Conservation (phyloP, 2,113 vertebrate genomes). For the Gobius niger region DNA sequence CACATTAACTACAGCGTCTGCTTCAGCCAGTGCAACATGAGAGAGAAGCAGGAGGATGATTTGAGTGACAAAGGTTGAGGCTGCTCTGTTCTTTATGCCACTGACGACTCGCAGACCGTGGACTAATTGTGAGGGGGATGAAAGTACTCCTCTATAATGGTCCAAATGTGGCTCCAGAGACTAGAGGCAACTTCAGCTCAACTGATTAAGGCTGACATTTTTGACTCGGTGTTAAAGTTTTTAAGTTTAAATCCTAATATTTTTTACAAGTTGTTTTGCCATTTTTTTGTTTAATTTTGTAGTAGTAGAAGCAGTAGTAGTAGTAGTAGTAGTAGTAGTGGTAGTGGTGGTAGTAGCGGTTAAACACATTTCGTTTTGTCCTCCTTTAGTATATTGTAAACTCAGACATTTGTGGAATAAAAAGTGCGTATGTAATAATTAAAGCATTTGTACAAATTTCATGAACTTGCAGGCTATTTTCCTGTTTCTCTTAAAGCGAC, state of each 20-base stretch:
- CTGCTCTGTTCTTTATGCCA: constrained; percentile 57
- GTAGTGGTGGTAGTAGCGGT: too few relatives aligned
- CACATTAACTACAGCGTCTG: constrained; percentile 49
- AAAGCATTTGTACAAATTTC: too few relatives aligned
- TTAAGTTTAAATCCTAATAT: neutral
- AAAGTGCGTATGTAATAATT: too few relatives aligned
- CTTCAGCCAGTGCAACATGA: constrained; percentile 24
- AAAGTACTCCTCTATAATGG: constrained; percentile 66
- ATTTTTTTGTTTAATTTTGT: neutral
- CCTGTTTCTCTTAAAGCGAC: too few relatives aligned
- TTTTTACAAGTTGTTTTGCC: neutral
- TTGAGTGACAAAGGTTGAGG: constrained; percentile 63
- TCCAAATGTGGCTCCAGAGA: constrained; percentile 63
- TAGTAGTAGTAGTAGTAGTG: too few relatives aligned
- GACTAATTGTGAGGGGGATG: constrained; percentile 63
- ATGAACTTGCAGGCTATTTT: too few relatives aligned
- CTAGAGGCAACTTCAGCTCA: constrained; percentile 56
- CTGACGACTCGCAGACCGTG: constrained; percentile 62
- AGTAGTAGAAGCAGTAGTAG: too few relatives aligned
- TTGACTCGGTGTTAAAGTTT: constrained; percentile 10
- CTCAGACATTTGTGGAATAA: too few relatives aligned
- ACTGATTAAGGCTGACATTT: constrained; percentile 37
- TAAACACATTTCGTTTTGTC: too few relatives aligned
- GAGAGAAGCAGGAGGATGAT: constrained; percentile 39
- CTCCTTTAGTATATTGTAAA: too few relatives aligned